Evolutionary conservation across 1,140 invertebrate genomes (phyloP).

Genomic region (Dinoponera quadriceps): DNA sequence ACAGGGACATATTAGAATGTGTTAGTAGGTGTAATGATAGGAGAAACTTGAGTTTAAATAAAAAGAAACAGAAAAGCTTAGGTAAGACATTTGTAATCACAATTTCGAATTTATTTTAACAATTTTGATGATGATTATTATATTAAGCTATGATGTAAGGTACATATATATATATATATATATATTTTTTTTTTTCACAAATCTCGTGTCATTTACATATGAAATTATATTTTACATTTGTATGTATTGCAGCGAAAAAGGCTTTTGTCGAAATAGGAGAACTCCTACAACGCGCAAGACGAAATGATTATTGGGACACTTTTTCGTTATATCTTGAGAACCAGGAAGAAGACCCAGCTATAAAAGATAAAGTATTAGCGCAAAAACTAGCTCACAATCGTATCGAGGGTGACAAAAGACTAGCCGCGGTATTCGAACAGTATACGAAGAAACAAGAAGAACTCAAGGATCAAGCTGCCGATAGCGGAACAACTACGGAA

Average conservation of each 20-base stretch:
- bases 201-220: conserved; percentile 38
- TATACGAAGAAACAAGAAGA: conserved; percentile 80
- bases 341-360: conserved; percentile 85
- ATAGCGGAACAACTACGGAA: conserved; percentile 63
- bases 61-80: conserved; percentile 80
- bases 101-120: conserved; percentile 14
- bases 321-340: conserved; percentile 82
- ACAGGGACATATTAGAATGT: conserved; percentile 86
- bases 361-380: conserved; percentile 81
- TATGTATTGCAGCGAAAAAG: conserved; percentile 83
- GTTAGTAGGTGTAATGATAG: conserved; percentile 82
- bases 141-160: not conserved
- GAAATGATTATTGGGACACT: conserved; percentile 86
- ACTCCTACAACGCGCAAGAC: conserved; percentile 85
- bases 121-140: conserved; percentile 22
- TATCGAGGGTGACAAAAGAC: conserved; percentile 82
- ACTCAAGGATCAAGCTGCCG: conserved; percentile 71
- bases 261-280: conserved; percentile 86
- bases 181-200: not conserved
- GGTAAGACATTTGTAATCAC: conserved; percentile 77
- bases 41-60: conserved; percentile 81
- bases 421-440: conserved; percentile 79
- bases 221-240: conserved; percentile 7
- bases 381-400: conserved; percentile 80
- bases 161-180: not conserved